These are phyloP conservation scores for Paramuricea clavata DNA, from an alignment of 92 coral and sea anemone species.

Conservation along the genomic window DNA sequence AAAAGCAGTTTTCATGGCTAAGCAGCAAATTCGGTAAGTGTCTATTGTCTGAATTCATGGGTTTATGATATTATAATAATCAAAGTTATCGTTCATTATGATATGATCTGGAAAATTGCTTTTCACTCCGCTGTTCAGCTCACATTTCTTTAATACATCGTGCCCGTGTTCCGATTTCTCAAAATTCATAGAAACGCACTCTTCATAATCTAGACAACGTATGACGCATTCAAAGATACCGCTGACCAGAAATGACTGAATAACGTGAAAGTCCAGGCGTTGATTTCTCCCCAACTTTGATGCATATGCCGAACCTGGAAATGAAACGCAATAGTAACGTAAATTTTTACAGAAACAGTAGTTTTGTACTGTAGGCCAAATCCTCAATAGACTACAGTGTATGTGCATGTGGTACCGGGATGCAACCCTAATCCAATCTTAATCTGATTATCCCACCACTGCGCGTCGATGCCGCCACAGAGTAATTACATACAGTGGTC, in stretches of 20 bases:
- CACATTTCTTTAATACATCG: neutral
- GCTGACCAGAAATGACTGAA: slow-evolving; percentile 8
- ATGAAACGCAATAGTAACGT: too few species aligned
- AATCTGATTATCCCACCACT: too few species aligned
- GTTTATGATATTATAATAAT: neutral
- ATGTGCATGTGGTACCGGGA: too few species aligned
- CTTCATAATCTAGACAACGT: neutral
- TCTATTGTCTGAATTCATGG: too few species aligned
- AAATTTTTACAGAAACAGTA: neutral
- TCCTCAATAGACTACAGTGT: neutral
- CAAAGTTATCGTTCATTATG: neutral
- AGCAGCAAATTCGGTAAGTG: too few species aligned
- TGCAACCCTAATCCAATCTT: too few species aligned
- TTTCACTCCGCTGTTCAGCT: slow-evolving; percentile 1
- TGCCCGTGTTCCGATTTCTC: neutral
- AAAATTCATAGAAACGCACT: slow-evolving; percentile 24
- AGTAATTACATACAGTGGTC: too few species aligned
- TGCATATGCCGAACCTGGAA: slow-evolving; percentile 28
- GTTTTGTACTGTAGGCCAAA: neutral
- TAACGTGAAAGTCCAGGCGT: slow-evolving; percentile 9
- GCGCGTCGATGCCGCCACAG: too few species aligned
- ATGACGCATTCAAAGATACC: slow-evolving; percentile 15
- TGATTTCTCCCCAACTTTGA: neutral
- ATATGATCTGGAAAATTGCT: neutral
- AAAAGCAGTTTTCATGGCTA: too few species aligned